Evolutionary conservation across 2,888 invertebrate species (phyloP).

Genomic region (Nymphalis polychloros): DNA sequence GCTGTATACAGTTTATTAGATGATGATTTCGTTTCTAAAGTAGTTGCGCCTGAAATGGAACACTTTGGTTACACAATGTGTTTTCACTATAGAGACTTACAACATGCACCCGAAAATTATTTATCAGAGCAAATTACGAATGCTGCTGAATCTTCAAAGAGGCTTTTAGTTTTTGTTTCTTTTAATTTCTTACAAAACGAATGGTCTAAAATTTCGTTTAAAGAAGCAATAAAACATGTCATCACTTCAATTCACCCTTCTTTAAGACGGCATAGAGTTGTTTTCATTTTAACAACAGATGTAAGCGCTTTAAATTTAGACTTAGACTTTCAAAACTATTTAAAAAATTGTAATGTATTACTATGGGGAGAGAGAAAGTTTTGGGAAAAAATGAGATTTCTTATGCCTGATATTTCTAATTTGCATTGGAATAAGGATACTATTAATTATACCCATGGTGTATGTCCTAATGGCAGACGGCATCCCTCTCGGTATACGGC

Average conservation of each 20-base stretch:
- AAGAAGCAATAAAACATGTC: conserved; percentile 89
- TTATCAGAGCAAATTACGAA: conserved; percentile 83
- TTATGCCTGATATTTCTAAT: conserved; percentile 89
- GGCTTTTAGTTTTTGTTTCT: conserved; percentile 90
- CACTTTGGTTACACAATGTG: conserved; percentile 84
- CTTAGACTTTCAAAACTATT: conserved; percentile 86
- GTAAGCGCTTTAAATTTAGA: conserved; percentile 88
- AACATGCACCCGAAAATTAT: conserved; percentile 83
- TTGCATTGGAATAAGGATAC: conserved; percentile 83
- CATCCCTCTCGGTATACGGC: conserved; percentile 86
- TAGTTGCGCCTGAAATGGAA: conserved; percentile 88
- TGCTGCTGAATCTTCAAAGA: conserved; percentile 84
- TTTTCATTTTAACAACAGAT: conserved; percentile 82
- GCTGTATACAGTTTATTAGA: conserved; percentile 92
- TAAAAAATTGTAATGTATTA: conserved; percentile 87
- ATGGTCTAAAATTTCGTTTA: conserved; percentile 91
- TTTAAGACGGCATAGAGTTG: conserved; percentile 82
- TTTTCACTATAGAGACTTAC: conserved; percentile 85
- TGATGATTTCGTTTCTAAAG: conserved; percentile 86
- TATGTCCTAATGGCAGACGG: conserved; percentile 81
- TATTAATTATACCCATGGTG: conserved; percentile 78
- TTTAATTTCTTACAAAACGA: conserved; percentile 91
- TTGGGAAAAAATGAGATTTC: conserved; percentile 92
- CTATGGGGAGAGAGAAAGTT: conserved; percentile 92
- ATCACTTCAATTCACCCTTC: conserved; percentile 84